These are phyloP conservation scores for Tetragonula carbonaria DNA, from an alignment of 2,888 invertebrate species.

Conservation along the genomic window DNA sequence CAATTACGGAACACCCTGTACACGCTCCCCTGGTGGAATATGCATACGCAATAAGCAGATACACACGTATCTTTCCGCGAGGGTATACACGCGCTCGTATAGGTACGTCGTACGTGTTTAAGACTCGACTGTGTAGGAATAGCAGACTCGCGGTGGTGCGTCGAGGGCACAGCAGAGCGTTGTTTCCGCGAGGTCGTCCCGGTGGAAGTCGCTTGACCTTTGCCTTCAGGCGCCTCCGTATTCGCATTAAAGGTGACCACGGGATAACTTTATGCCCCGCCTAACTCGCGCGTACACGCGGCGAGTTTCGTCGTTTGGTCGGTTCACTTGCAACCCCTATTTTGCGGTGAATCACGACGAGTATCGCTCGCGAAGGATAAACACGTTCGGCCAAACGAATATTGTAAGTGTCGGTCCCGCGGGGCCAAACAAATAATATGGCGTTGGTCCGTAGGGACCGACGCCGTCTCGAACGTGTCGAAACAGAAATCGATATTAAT, in stretches of 20 bases:
- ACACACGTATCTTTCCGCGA: slow-evolving; percentile 16
- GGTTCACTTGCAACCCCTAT: too few relatives aligned
- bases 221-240: slow-evolving; percentile 71
- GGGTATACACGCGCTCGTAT: neutral
- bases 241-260: slow-evolving; percentile 73
- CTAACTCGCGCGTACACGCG: neutral
- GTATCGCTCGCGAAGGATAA: too few relatives aligned
- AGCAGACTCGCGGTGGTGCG: slow-evolving; percentile 42
- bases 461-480: too few relatives aligned
- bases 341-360: too few relatives aligned
- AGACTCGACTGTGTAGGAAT: slow-evolving; percentile 32
- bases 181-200: slow-evolving; percentile 71
- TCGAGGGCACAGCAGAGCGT: slow-evolving; percentile 45
- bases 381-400: too few relatives aligned
- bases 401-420: too few relatives aligned
- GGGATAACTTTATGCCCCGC: slow-evolving; percentile 66
- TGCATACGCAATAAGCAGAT: slow-evolving; percentile 48
- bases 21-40: slow-evolving; percentile 36
- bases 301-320: neutral
- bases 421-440: too few relatives aligned
- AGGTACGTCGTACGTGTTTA: slow-evolving; percentile 25
- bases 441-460: too few relatives aligned
- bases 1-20: too few relatives aligned
- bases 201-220: slow-evolving; percentile 74
- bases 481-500: too few relatives aligned